Conservation (phyloP, 2,888 invertebrate species). For the Operophtera brumata region DNA sequence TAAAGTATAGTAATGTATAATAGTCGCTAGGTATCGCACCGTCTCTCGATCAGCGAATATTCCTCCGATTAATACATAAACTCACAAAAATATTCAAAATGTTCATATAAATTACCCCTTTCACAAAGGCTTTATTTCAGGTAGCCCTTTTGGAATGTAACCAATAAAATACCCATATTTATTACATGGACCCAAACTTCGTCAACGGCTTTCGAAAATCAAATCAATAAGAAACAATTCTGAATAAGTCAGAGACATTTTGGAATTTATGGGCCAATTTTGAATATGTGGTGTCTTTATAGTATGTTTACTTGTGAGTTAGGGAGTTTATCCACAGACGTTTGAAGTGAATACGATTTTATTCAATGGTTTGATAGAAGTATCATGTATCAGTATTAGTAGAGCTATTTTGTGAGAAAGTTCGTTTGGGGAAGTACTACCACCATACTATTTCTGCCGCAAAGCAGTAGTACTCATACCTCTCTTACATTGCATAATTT, state of each 20-base stretch:
- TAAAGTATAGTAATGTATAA: no score
- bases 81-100: background rate
- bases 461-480: no score
- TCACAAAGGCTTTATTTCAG: background rate
- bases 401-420: no score
- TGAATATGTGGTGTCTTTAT: conserved; percentile 18
- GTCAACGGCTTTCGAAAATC: conserved; percentile 8
- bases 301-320: conserved; percentile 17
- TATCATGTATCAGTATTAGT: no score
- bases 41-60: no score
- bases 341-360: no score
- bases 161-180: conserved; percentile 16
- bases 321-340: background rate
- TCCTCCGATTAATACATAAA: background rate
- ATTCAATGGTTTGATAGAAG: no score
- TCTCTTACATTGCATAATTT: no score
- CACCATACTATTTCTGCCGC: no score
- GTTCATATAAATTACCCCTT: background rate
- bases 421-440: no score
- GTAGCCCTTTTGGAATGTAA: conserved; percentile 1
- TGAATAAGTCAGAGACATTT: conserved; percentile 14
- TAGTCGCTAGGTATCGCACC: no score
- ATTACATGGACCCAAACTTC: background rate
- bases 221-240: conserved; percentile 22
- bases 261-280: conserved; percentile 18